A percentile compares a stretch with the other conserved stretches of the same genome.
These are phyloP conservation scores for Protosalanx chinensis DNA, from an alignment of 2,797 vertebrate genomes.

Conservation along the genomic window DNA sequence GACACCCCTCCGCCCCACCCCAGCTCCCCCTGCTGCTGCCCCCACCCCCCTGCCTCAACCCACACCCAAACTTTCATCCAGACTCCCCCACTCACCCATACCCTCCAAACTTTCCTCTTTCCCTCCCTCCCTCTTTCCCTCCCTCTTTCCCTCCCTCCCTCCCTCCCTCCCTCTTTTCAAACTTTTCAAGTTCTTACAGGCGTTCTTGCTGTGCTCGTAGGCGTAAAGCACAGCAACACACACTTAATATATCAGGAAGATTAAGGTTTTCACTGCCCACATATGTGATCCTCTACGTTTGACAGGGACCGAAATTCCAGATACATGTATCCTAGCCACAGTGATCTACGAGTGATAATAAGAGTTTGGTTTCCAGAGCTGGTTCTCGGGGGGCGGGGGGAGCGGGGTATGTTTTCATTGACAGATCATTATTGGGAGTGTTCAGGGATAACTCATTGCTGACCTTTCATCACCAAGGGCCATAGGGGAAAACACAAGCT, in stretches of 20 bases:
- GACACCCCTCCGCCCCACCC: slow-evolving; percentile 30
- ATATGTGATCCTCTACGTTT: no score
- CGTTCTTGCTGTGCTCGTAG: no score
- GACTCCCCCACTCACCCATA: slow-evolving; percentile 23
- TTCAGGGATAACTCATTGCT: slow-evolving; percentile 34
- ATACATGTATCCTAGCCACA: not conserved
- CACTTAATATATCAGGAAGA: no score
- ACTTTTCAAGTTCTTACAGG: slow-evolving; percentile 33
- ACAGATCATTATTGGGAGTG: slow-evolving; percentile 50
- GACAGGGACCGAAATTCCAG: not conserved
- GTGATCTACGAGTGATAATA: not conserved
- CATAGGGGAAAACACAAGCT: slow-evolving; percentile 11
- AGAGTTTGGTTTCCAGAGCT: not conserved
- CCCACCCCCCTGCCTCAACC: slow-evolving; percentile 14
- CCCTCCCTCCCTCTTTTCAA: not conserved
- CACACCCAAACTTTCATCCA: not conserved
- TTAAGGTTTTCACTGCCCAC: no score
- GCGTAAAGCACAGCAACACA: not conserved
- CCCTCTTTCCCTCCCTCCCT: no score
- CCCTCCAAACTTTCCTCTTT: slow-evolving; percentile 10
- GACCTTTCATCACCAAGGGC: slow-evolving; percentile 60
- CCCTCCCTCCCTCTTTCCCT: not conserved
- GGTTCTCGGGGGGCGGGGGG: not conserved
- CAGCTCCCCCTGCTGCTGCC: slow-evolving; percentile 3
- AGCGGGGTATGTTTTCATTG: slow-evolving; percentile 28